phyloP scores from a whole-genome alignment of 64 coral and sea anemone species.

The Pocillopora verrucosa region DNA sequence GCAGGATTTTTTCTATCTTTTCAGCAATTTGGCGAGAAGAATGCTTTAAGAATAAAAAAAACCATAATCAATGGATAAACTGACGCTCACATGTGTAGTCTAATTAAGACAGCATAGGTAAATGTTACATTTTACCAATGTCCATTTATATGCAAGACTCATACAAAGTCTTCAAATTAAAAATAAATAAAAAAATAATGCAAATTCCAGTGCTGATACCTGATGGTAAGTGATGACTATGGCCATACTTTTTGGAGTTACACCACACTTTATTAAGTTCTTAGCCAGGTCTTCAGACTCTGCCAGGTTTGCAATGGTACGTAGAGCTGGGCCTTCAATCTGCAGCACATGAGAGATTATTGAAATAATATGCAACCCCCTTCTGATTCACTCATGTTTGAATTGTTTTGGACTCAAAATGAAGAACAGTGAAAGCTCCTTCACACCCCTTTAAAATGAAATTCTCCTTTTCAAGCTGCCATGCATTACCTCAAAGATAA shows the following conservation, averaged over 20 bases:
- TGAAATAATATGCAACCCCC: neutral
- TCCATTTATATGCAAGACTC: too few species aligned
- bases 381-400: neutral
- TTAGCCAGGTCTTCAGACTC: conserved; percentile 42
- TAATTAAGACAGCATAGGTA: too few species aligned
- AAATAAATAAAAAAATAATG: too few species aligned
- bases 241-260: conserved; percentile 47
- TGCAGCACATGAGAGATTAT: neutral
- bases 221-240: conserved; percentile 41
- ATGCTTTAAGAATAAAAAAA: conserved; percentile 1
- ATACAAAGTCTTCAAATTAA: too few species aligned
- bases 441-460: too few species aligned
- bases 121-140: too few species aligned
- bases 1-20: conserved; percentile 14
- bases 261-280: conserved; percentile 54
- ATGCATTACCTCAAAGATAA: too few species aligned
- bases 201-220: neutral
- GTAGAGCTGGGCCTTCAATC: conserved; percentile 49
- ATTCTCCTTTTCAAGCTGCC: too few species aligned
- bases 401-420: too few species aligned
- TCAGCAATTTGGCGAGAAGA: neutral
- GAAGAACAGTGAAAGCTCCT: too few species aligned
- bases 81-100: too few species aligned
- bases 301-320: conserved; percentile 33
- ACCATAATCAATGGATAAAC: neutral